Conservation (phyloP, 2,888 invertebrate genomes). For the Phoenoteleia sp. region DNA sequence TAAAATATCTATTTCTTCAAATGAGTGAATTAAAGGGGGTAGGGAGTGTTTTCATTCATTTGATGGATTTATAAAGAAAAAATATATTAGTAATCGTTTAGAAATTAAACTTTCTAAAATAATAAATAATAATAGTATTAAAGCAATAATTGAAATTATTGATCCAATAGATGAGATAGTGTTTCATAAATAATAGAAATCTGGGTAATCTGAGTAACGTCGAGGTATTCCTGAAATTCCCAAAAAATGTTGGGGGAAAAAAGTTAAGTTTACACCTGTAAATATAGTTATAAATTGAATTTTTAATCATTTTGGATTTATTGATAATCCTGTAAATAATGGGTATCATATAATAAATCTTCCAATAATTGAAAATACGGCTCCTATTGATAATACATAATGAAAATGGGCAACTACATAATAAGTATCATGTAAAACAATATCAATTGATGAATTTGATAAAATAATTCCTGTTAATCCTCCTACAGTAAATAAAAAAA, state of each 20-base stretch:
- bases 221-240: slow-evolving; percentile 92
- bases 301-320: slow-evolving; percentile 89
- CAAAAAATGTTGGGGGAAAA: slow-evolving; percentile 93
- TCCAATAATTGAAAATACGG: slow-evolving; percentile 93
- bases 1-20: slow-evolving; percentile 71
- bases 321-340: slow-evolving; percentile 91
- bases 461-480: slow-evolving; percentile 90
- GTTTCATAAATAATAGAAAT: slow-evolving; percentile 90
- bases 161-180: slow-evolving; percentile 90
- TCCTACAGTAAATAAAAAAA: slow-evolving; percentile 93
- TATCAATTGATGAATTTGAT: slow-evolving; percentile 93
- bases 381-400: slow-evolving; percentile 93
- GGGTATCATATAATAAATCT: slow-evolving; percentile 92
- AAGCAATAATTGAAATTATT: slow-evolving; percentile 88
- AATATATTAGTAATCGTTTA: slow-evolving; percentile 86
- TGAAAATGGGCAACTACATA: slow-evolving; percentile 95
- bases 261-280: slow-evolving; percentile 92
- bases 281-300: slow-evolving; percentile 92
- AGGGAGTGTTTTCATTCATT: slow-evolving; percentile 88
- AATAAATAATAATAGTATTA: slow-evolving; percentile 89
- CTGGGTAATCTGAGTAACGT: slow-evolving; percentile 92
- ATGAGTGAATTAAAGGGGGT: slow-evolving; percentile 74
- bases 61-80: slow-evolving; percentile 87
- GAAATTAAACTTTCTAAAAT: slow-evolving; percentile 89
- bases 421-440: slow-evolving; percentile 93